Percentiles rank a stretch among this genome's conserved stretches.
phyloP scores from a whole-genome alignment of 2,113 vertebrate genomes.

The Dissostichus mawsoni region DNA sequence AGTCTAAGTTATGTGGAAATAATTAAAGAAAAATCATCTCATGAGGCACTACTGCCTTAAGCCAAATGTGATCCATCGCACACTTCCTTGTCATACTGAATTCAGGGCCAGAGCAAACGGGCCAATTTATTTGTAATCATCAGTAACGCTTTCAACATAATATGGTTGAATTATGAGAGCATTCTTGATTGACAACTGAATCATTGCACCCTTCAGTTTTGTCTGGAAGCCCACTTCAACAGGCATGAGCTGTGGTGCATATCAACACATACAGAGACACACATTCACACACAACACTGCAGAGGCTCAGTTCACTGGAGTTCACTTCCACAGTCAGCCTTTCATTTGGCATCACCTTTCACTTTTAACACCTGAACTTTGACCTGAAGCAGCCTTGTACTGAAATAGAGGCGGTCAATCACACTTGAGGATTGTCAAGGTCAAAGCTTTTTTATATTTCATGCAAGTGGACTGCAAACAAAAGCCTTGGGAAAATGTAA shows the following conservation, averaged over 20 bases:
- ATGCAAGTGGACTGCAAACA: background rate
- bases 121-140: slow-evolving; percentile 43
- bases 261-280: background rate
- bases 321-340: background rate
- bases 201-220: background rate
- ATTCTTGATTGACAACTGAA: slow-evolving; percentile 5
- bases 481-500: background rate
- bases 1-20: slow-evolving; percentile 29
- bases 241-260: background rate
- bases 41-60: slow-evolving; percentile 22
- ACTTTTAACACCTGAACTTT: slow-evolving; percentile 16
- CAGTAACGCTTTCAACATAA: slow-evolving; percentile 12
- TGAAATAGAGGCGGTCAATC: background rate
- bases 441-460: slow-evolving; percentile 1
- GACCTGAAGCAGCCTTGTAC: slow-evolving; percentile 12
- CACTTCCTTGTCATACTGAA: slow-evolving; percentile 17
- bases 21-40: slow-evolving; percentile 30
- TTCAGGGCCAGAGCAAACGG: slow-evolving; percentile 19
- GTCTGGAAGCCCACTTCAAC: background rate
- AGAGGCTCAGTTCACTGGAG: background rate
- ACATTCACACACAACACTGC: background rate
- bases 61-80: slow-evolving; percentile 23
- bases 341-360: slow-evolving; percentile 40
- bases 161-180: slow-evolving; percentile 5
- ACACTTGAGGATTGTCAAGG: background rate